Conservation (phyloP, 2,888 invertebrate species). For the Phortica magna region DNA sequence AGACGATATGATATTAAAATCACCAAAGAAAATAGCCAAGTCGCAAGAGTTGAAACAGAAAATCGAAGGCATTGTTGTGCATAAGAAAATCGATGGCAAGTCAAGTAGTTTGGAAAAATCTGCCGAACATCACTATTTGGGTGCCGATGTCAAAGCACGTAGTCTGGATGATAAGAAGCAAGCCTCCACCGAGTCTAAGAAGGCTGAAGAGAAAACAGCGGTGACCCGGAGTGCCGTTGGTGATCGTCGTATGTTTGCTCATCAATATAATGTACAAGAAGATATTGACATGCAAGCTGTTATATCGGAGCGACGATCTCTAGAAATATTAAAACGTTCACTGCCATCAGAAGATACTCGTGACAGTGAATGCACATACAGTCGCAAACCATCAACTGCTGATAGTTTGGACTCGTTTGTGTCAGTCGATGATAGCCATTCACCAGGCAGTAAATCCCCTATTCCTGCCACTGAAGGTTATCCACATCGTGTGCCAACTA, state of each 20-base stretch:
- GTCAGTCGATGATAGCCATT: constrained; percentile 83
- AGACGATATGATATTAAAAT: constrained; percentile 80
- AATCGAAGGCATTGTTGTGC: constrained; percentile 82
- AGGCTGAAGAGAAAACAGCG: constrained; percentile 77
- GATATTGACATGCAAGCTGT: constrained; percentile 82
- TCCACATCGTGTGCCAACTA: constrained; percentile 77
- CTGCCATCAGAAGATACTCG: constrained; percentile 79
- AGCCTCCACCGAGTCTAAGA: constrained; percentile 65
- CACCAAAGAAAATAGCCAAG: constrained; percentile 81
- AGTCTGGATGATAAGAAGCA: constrained; percentile 82
- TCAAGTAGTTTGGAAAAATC: constrained; percentile 85
- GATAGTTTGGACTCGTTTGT: constrained; percentile 79
- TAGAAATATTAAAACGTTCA: constrained; percentile 81
- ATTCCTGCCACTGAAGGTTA: constrained; percentile 65
- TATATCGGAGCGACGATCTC: constrained; percentile 81
- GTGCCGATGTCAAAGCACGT: constrained; percentile 83
- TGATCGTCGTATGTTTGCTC: constrained; percentile 75
- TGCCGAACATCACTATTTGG: constrained; percentile 81
- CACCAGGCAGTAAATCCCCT: constrained; percentile 78
- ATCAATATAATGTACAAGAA: constrained; percentile 75
- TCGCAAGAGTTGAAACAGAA: constrained; percentile 82
- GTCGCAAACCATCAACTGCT: constrained; percentile 79
- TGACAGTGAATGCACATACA: constrained; percentile 67
- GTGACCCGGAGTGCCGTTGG: constrained; percentile 68
- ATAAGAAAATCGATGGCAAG: constrained; percentile 82